Evolutionary conservation across 2,797 vertebrate genomes (phyloP).

Genomic region (Tragelaphus oryx): DNA sequence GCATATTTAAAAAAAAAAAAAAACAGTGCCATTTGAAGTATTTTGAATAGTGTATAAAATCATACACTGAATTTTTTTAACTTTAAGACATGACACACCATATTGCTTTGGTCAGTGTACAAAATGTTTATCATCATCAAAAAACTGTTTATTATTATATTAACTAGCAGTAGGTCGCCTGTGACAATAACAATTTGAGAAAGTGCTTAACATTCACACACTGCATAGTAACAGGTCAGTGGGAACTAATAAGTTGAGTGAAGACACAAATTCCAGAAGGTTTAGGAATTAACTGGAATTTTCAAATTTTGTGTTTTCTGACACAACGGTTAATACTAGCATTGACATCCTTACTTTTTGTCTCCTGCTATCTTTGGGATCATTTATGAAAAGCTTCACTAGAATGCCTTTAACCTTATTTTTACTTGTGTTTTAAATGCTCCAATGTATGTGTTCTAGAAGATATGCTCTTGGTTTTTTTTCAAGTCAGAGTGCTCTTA

Average conservation of each 20-base stretch:
- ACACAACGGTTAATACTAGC: neutral
- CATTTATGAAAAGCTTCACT: neutral
- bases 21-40: constrained; percentile 10
- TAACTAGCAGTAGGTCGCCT: neutral
- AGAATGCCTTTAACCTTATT: neutral
- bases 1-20: constrained; percentile 34
- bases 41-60: constrained; percentile 30
- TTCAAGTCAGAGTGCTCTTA: neutral
- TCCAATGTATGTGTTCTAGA: neutral
- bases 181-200: neutral
- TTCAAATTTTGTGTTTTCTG: neutral
- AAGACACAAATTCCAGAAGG: neutral
- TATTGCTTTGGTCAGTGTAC: neutral
- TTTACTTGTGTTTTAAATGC: neutral
- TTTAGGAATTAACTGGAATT: constrained; percentile 4
- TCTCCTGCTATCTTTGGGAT: neutral
- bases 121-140: neutral
- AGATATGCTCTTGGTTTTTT: neutral
- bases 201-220: constrained; percentile 2
- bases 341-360: neutral
- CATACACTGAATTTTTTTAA: constrained; percentile 8
- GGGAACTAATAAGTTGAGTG: neutral
- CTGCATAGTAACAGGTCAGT: neutral
- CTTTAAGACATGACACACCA: neutral
- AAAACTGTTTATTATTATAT: neutral